Percentiles rank a stretch among this genome's conserved stretches.
phyloP scores from a whole-genome alignment of 2,113 vertebrate species.

The Odobenus rosmarus region DNA sequence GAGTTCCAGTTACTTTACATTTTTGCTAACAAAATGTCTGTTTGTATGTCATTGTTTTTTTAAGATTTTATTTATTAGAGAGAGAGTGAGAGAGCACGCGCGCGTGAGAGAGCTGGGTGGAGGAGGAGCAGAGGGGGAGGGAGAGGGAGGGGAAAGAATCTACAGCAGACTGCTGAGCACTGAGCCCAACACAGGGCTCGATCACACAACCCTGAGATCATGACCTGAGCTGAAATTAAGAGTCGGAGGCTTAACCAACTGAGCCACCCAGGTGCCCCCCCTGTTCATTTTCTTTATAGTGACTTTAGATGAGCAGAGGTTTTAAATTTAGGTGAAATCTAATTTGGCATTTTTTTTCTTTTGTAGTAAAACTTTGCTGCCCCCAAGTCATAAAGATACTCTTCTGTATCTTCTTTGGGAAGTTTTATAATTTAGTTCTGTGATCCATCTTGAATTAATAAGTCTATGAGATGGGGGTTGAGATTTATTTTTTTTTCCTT shows the following conservation, averaged over 20 bases:
- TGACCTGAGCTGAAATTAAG: neutral
- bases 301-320: neutral
- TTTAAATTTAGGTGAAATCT: neutral
- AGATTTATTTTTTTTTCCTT: neutral
- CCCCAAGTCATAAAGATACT: neutral
- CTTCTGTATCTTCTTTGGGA: neutral
- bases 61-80: neutral
- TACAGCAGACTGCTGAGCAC: neutral
- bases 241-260: neutral
- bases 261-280: neutral
- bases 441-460: neutral
- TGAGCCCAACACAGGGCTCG: neutral
- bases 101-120: neutral
- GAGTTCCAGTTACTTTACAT: constrained; percentile 20
- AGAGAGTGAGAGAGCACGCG: too few relatives aligned
- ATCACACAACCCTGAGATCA: neutral
- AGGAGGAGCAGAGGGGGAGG: neutral
- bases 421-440: neutral
- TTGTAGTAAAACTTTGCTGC: neutral
- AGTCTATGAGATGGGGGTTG: neutral
- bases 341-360: neutral
- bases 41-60: neutral
- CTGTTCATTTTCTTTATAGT: neutral
- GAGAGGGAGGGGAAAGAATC: neutral
- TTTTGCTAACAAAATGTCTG: constrained; percentile 18